These are phyloP conservation scores for Parochlus steinenii DNA, from an alignment of 2,888 invertebrate species.

Conservation along the genomic window DNA sequence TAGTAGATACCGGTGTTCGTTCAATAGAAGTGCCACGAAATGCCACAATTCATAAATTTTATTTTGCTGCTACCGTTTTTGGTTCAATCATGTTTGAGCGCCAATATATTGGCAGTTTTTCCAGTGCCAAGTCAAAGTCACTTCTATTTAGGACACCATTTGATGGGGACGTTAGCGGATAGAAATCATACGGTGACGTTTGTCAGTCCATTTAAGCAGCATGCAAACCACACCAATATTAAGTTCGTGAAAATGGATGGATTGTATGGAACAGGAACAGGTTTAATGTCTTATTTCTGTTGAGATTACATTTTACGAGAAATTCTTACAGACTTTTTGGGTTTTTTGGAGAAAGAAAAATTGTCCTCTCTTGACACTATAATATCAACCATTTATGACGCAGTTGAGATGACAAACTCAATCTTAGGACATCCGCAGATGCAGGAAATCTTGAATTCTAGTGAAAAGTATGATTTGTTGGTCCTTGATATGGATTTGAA, in stretches of 20 bases:
- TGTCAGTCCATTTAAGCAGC: conserved; percentile 22
- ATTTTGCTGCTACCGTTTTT: too few relatives aligned
- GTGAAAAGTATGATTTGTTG: conserved; percentile 24
- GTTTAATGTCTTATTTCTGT: too few relatives aligned
- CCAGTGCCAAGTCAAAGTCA: conserved; percentile 29
- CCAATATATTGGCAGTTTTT: conserved; percentile 26
- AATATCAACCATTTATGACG: conserved; percentile 25
- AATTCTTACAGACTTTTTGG: conserved; percentile 25
- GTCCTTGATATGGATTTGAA: conserved; percentile 32
- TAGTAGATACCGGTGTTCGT: too few relatives aligned
- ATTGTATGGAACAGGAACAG: neutral
- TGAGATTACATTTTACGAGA: too few relatives aligned
- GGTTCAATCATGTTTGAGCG: too few relatives aligned
- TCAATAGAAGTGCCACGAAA: too few relatives aligned
- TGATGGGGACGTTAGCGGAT: conserved; percentile 22
- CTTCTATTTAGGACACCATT: conserved; percentile 23
- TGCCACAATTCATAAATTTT: too few relatives aligned
- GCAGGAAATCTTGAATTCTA: conserved; percentile 21
- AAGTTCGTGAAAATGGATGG: conserved; percentile 24
- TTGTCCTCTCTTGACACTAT: conserved; percentile 25
- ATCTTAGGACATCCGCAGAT: conserved; percentile 22
- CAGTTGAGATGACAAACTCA: conserved; percentile 25
- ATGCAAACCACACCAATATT: conserved; percentile 18
- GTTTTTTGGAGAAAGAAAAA: conserved; percentile 23
- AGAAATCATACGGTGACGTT: conserved; percentile 22